phyloP scores from a whole-genome alignment of 2,113 vertebrate species.

The Sander vitreus region DNA sequence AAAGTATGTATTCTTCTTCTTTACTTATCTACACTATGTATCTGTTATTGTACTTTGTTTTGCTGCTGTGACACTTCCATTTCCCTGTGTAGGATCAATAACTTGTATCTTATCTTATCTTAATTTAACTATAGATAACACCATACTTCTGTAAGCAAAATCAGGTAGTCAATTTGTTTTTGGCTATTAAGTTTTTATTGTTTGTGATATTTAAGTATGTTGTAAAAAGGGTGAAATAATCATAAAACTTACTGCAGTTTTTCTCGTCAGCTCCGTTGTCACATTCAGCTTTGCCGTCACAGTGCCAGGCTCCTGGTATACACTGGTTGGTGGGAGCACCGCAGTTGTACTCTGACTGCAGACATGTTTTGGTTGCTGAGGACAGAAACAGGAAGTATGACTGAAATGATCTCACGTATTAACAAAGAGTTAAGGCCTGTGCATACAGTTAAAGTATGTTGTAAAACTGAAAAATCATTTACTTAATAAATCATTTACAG shows the following conservation, averaged over 20 bases:
- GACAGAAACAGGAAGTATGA: slow-evolving; percentile 15
- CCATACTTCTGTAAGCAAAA: background rate
- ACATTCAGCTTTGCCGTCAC: slow-evolving; percentile 87
- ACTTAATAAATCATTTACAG: background rate
- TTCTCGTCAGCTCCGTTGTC: slow-evolving; percentile 86
- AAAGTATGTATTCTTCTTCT: no score
- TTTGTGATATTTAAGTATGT: background rate
- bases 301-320: slow-evolving; percentile 85
- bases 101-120: background rate
- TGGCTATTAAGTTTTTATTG: background rate
- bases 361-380: slow-evolving; percentile 84
- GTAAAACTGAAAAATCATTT: slow-evolving; percentile 6
- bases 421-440: accelerated
- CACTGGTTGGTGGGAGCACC: slow-evolving; percentile 82
- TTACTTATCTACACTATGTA: background rate
- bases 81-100: background rate
- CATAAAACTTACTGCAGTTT: slow-evolving; percentile 84
- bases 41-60: background rate
- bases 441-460: accelerated
- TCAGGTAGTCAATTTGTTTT: background rate
- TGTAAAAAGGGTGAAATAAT: background rate
- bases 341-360: slow-evolving; percentile 82
- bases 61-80: background rate
- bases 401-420: background rate
- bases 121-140: background rate